A percentile compares a stretch with the other conserved stretches of the same genome.
These are phyloP conservation scores for Lycocerus yunnanus DNA, from an alignment of 2,888 invertebrate species.

Conservation along the genomic window DNA sequence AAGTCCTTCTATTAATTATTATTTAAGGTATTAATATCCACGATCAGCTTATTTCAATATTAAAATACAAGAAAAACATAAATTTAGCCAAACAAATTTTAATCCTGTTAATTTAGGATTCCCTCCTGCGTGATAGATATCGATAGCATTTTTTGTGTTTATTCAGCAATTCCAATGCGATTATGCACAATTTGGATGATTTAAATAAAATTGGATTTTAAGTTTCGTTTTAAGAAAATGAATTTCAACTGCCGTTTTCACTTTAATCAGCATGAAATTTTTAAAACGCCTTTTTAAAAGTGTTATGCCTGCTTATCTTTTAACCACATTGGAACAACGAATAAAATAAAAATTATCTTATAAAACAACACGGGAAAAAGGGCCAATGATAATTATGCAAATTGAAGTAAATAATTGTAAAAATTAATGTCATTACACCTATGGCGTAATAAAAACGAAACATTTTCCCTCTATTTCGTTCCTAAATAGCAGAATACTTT, in stretches of 20 bases:
- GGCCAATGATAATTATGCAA: background rate
- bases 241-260: background rate
- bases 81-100: background rate
- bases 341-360: background rate
- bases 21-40: background rate
- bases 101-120: background rate
- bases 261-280: background rate
- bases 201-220: background rate
- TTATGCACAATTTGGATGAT: too few species aligned
- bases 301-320: background rate
- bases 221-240: background rate
- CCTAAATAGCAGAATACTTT: background rate
- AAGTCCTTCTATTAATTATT: background rate
- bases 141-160: background rate
- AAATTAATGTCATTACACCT: background rate
- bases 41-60: too few species aligned
- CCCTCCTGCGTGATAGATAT: background rate
- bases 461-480: background rate
- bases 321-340: background rate
- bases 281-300: background rate
- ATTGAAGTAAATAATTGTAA: background rate
- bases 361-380: background rate
- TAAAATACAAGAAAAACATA: background rate
- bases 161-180: background rate
- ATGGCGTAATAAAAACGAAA: too few species aligned